Base-by-base conservation (phyloP, 2,113 vertebrate genomes). In the Zosterops borbonicus region DNA sequence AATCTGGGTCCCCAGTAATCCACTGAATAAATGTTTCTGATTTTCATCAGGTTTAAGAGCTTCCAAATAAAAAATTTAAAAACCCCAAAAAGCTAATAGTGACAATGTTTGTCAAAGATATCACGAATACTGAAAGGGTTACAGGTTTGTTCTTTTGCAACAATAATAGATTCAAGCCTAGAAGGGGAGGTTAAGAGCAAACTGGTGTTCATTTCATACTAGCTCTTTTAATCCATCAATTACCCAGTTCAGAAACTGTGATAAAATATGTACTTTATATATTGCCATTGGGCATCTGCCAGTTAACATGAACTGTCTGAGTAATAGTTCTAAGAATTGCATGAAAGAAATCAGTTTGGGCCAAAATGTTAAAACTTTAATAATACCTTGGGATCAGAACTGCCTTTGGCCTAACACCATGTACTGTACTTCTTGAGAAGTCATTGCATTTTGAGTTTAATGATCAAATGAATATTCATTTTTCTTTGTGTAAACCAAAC, bases 341-440 rank as follows among this genome's bases (percentile, higher is more conserved):
- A 93, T 75, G 49, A 87, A 95, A 94, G 29, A 91, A 90, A 85
- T 56, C 0, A 1, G 70, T 79, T 63, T 62, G 56, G 70, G 75
- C 74, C 84, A 87, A 89, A 91, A 91, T 76, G 78, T 79, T 85
- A 65, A 91, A 95, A 94, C 37, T 82, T 93, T 68, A 91, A 82
- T 94, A 85, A 90, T 89, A 89, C 47, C 53, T 93, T 85, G 41
- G 59, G 58, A 76, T 92, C 65, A 87, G 82, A 87, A 87, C 24
- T 78, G 42, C 29, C 53, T 79, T 95, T 90, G 87, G 87, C 62
- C 70, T 91, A 63, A 78, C 50, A 78, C 14, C 21, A 55, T 46
- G 44, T 84, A 67, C 77, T 71, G 20, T 75, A 60, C 79, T 76
- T 74, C 75, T 91, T 81, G 47, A 95, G 44, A 91, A 77, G 37